Evolutionary conservation across 2,888 invertebrate genomes (phyloP).

Genomic region (Himalopsyche kuldschensis): DNA sequence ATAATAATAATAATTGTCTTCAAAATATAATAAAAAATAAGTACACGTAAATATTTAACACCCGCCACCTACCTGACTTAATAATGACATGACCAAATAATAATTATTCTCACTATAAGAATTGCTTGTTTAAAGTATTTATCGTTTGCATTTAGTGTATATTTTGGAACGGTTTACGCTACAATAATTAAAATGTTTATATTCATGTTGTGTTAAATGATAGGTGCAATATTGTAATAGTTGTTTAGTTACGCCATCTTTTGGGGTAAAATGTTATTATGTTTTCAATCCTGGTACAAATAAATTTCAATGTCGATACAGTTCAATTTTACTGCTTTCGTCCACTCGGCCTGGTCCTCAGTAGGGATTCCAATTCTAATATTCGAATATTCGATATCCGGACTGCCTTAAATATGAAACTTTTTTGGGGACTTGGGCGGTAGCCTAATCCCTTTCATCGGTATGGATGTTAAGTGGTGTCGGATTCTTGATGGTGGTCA

Average conservation of each 20-base stretch:
- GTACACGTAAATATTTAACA: neutral
- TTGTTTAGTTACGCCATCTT: neutral
- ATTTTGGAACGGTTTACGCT: neutral
- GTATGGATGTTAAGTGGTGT: too few relatives aligned
- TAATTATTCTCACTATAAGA: neutral
- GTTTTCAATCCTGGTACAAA: neutral
- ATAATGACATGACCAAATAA: neutral
- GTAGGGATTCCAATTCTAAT: too few relatives aligned
- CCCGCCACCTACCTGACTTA: neutral
- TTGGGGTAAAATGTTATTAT: neutral
- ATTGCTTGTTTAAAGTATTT: neutral
- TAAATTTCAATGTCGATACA: too few relatives aligned
- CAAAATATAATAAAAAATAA: neutral
- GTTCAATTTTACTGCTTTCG: too few relatives aligned
- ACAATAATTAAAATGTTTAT: neutral
- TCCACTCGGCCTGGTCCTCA: too few relatives aligned
- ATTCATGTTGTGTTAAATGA: neutral
- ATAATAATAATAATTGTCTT: too few relatives aligned
- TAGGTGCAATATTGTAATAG: neutral
- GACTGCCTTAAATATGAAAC: too few relatives aligned
- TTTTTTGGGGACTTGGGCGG: too few relatives aligned
- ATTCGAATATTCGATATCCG: too few relatives aligned
- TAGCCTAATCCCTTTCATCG: too few relatives aligned
- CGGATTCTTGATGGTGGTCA: too few relatives aligned
- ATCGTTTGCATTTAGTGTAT: neutral